phyloP scores from a whole-genome alignment of 2,113 vertebrate species.

The Mugil cephalus region DNA sequence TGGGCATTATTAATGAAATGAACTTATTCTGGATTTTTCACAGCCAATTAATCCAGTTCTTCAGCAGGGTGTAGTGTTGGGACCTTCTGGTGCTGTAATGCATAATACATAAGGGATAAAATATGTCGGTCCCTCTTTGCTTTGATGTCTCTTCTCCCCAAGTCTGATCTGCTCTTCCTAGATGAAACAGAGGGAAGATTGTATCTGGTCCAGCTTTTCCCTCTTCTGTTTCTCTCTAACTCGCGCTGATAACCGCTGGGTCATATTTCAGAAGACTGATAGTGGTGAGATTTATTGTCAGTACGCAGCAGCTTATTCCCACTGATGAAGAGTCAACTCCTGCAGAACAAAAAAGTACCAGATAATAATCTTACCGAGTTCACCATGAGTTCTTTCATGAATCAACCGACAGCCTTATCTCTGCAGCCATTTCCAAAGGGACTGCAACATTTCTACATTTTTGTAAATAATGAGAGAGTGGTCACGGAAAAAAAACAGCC shows the following conservation, averaged over 20 bases:
- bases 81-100: not conserved
- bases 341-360: not conserved
- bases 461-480: too few species aligned
- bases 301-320: not conserved
- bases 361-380: too few species aligned
- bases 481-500: too few species aligned
- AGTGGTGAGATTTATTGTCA: not conserved
- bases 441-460: too few species aligned
- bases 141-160: not conserved
- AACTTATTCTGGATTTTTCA: not conserved
- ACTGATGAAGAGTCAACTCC: not conserved
- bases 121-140: not conserved
- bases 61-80: not conserved
- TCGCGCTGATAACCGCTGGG: not conserved
- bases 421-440: too few species aligned
- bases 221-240: not conserved
- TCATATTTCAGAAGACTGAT: not conserved
- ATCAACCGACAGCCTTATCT: too few species aligned
- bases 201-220: not conserved
- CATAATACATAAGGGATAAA: not conserved
- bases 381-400: too few species aligned
- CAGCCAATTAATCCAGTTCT: not conserved
- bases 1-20: not conserved
- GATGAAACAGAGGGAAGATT: not conserved
- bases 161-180: not conserved